Evolutionary conservation across 1,140 invertebrate species (phyloP).

Genomic region (Drosophila lini): DNA sequence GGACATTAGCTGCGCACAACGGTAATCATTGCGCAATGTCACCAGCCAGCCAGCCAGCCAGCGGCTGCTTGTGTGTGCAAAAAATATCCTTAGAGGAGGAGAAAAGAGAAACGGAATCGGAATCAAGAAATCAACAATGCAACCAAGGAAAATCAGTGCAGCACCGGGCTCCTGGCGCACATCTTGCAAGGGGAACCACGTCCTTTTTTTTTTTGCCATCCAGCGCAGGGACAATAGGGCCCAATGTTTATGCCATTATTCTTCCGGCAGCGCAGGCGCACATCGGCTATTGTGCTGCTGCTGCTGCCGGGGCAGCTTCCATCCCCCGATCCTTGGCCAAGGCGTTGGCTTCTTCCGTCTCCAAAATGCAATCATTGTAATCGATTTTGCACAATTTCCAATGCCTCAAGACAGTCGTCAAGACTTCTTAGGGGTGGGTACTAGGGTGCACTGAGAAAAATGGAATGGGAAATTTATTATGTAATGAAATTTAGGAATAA

Average conservation of each 20-base stretch:
- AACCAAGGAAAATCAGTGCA: slow-evolving; percentile 70
- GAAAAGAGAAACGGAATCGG: slow-evolving; percentile 32
- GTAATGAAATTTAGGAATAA: too few species aligned
- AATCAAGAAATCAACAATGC: slow-evolving; percentile 82
- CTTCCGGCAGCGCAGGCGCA: slow-evolving; percentile 63
- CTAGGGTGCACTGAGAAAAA: slow-evolving; percentile 6
- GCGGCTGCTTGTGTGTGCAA: slow-evolving; percentile 53
- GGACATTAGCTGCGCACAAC: slow-evolving; percentile 65
- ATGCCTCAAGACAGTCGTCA: slow-evolving; percentile 70
- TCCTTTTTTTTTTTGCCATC: slow-evolving; percentile 20
- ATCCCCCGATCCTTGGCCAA: slow-evolving; percentile 27
- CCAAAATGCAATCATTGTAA: slow-evolving; percentile 82
- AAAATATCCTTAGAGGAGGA: slow-evolving; percentile 39
- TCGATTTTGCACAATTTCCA: slow-evolving; percentile 83
- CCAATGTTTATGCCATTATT: slow-evolving; percentile 80
- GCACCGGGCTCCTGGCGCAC: slow-evolving; percentile 66
- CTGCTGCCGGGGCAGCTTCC: slow-evolving; percentile 46
- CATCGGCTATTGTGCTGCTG: slow-evolving; percentile 58
- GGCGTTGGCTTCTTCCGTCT: slow-evolving; percentile 70
- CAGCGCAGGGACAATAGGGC: slow-evolving; percentile 27
- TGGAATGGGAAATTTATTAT: too few species aligned
- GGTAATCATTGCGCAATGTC: slow-evolving; percentile 75
- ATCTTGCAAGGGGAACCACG: slow-evolving; percentile 54
- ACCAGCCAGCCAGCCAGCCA: slow-evolving; percentile 14
- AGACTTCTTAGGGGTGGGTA: slow-evolving; percentile 64